These are phyloP conservation scores for Phyllotreta striolata DNA, from an alignment of 2,888 invertebrate species.

Conservation along the genomic window DNA sequence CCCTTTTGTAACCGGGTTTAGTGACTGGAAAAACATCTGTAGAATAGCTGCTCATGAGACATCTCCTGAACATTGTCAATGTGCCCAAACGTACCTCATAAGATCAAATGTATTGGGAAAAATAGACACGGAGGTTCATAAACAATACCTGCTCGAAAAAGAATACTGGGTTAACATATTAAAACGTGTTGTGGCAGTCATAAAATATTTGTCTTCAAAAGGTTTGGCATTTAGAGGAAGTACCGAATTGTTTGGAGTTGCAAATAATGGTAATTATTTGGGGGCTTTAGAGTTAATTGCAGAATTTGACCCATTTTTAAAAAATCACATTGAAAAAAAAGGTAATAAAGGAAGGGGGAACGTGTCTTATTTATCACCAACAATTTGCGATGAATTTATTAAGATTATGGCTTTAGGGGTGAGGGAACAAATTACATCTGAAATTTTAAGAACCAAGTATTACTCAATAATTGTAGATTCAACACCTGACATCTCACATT, in stretches of 20 bases:
- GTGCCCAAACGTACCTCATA: background rate
- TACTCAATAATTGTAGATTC: slow-evolving; percentile 24
- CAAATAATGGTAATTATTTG: slow-evolving; percentile 5
- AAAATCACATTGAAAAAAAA: slow-evolving; percentile 43
- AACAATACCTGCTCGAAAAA: background rate
- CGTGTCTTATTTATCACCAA: slow-evolving; percentile 4
- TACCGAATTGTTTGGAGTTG: background rate
- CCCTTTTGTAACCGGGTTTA: background rate
- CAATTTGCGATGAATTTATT: slow-evolving; percentile 9
- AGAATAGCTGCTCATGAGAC: background rate
- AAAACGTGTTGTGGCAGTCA: background rate
- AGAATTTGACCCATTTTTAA: slow-evolving; percentile 50
- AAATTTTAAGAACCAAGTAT: background rate
- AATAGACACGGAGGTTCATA: background rate
- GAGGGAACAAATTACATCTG: background rate
- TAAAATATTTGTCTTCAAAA: slow-evolving; percentile 1
- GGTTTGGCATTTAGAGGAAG: slow-evolving; percentile 7
- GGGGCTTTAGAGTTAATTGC: slow-evolving; percentile 24
- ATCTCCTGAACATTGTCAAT: slow-evolving; percentile 9
- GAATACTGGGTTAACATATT: slow-evolving; percentile 1
- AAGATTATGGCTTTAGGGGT: background rate
- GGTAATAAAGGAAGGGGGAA: slow-evolving; percentile 25
- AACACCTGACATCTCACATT: slow-evolving; percentile 2
- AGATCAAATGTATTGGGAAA: background rate
- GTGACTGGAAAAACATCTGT: background rate